Evolutionary conservation across 2,797 vertebrate genomes (phyloP).

Genomic region (Buphagus erythrorhynchus): DNA sequence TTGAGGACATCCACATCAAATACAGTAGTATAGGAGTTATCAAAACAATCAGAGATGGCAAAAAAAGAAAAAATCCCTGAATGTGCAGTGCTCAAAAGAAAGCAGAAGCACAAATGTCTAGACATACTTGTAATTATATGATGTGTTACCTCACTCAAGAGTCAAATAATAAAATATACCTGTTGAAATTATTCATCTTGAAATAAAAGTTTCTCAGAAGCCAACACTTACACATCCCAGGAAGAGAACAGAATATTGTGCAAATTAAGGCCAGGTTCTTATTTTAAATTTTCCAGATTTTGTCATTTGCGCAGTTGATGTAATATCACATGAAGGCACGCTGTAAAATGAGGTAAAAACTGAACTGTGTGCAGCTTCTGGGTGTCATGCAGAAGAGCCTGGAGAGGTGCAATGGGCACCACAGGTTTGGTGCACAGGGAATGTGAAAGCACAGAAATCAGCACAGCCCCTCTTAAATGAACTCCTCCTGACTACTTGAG

Average conservation of each 20-base stretch:
- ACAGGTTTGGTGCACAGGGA: not conserved
- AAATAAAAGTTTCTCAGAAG: not conserved
- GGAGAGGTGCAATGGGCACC: not conserved
- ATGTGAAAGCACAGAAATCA: not conserved
- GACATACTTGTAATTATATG: not conserved
- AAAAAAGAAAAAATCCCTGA: not conserved
- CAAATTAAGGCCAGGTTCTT: not conserved
- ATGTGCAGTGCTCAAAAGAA: not conserved
- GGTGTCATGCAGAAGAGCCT: fast-evolving
- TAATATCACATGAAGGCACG: not conserved
- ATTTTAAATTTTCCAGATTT: not conserved
- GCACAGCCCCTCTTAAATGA: not conserved
- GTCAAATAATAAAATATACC: not conserved
- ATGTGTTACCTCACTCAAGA: not conserved
- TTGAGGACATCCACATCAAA: conserved; percentile 9
- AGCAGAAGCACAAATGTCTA: not conserved
- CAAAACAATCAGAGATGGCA: not conserved
- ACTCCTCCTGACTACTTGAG: not conserved
- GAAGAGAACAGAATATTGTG: not conserved
- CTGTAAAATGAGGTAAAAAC: not conserved
- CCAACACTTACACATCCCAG: not conserved
- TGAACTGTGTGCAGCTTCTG: not conserved
- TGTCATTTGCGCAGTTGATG: not conserved
- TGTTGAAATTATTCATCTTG: not conserved
- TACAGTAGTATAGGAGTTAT: not conserved